Conservation (phyloP, 2,113 vertebrate genomes). For the Mormyrus iriodes region DNA sequence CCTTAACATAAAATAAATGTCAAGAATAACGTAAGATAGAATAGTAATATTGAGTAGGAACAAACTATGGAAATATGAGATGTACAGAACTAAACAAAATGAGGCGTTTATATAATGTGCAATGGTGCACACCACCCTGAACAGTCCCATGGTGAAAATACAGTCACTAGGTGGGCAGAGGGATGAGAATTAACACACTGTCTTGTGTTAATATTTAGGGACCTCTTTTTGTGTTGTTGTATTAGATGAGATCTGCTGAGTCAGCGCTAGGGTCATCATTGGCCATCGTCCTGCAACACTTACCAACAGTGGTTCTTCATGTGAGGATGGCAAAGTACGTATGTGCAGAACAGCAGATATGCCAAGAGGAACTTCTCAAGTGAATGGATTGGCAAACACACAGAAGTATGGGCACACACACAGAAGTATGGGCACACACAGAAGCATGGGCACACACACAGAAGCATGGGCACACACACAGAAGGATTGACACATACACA, state of each 20-base stretch:
- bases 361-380: neutral
- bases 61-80: neutral
- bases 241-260: neutral
- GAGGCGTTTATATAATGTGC: neutral
- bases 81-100: neutral
- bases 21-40: neutral
- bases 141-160: neutral
- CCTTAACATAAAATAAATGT: neutral
- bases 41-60: neutral
- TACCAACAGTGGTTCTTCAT: neutral
- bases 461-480: neutral
- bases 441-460: too few species aligned
- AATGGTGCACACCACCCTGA: neutral
- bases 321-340: neutral
- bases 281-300: neutral
- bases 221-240: neutral
- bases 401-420: too few species aligned
- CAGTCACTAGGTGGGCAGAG: neutral
- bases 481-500: too few species aligned
- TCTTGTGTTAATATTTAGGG: slow-evolving; percentile 11
- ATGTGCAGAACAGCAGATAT: neutral
- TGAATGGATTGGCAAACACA: too few species aligned
- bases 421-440: neutral
- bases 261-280: neutral
- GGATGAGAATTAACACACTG: neutral